Percentiles rank a stretch among this genome's conserved stretches.
These are phyloP conservation scores for Hydropsyche betteni DNA, from an alignment of 2,888 invertebrate species.

Conservation along the genomic window DNA sequence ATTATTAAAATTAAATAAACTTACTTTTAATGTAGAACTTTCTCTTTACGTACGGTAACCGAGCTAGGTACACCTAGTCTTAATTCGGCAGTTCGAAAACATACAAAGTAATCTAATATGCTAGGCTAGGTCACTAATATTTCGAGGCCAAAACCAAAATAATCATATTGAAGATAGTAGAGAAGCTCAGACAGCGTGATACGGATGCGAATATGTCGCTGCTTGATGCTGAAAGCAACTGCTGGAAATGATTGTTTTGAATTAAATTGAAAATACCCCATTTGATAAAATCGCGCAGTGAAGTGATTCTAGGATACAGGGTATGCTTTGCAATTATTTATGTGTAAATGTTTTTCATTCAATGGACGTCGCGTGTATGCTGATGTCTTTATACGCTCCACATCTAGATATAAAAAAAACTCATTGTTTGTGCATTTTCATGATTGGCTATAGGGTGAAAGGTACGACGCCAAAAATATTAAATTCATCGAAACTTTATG, in stretches of 20 bases:
- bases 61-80: slow-evolving; percentile 49
- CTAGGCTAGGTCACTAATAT: slow-evolving; percentile 53
- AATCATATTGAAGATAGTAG: slow-evolving; percentile 51
- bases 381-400: slow-evolving; percentile 53
- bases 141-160: slow-evolving; percentile 62
- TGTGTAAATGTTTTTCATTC: slow-evolving; percentile 70
- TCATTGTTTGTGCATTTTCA: slow-evolving; percentile 51
- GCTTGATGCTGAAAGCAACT: slow-evolving; percentile 51
- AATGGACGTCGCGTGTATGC: slow-evolving; percentile 56
- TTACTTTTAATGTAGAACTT: slow-evolving; percentile 51
- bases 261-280: slow-evolving; percentile 51
- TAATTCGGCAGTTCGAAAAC: slow-evolving; percentile 46
- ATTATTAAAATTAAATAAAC: slow-evolving; percentile 34
- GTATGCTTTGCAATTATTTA: slow-evolving; percentile 93
- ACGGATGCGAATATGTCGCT: slow-evolving; percentile 46
- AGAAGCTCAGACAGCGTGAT: slow-evolving; percentile 55
- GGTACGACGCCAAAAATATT: slow-evolving; percentile 42
- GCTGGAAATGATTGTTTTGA: slow-evolving; percentile 51
- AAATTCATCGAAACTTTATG: slow-evolving; percentile 10
- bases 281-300: slow-evolving; percentile 67
- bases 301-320: slow-evolving; percentile 91
- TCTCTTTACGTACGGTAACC: slow-evolving; percentile 49
- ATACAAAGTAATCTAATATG: slow-evolving; percentile 50
- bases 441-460: slow-evolving; percentile 50
- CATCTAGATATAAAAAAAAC: slow-evolving; percentile 48